Percentiles rank a stretch among this genome's conserved stretches.
Evolutionary conservation across 2,113 vertebrate species (phyloP).

Genomic region (Mola mola): DNA sequence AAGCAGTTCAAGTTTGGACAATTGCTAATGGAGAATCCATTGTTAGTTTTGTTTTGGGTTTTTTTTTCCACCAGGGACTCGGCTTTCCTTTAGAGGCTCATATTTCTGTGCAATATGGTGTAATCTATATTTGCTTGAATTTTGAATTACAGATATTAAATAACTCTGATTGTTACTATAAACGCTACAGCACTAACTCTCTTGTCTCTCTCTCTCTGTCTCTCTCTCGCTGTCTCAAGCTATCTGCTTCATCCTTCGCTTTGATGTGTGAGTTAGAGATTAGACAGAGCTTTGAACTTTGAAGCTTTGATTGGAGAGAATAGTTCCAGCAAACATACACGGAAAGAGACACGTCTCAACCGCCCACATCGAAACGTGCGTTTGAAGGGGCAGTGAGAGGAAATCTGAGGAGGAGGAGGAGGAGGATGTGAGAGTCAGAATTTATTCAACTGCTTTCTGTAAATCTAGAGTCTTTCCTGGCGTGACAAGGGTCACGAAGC

Average conservation of each 20-base stretch:
- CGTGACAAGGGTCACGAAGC: slow-evolving; percentile 14
- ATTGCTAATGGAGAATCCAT: too few species aligned
- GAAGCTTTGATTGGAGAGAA: slow-evolving; percentile 67
- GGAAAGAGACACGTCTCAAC: slow-evolving; percentile 33
- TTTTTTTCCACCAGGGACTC: too few species aligned
- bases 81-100: too few species aligned
- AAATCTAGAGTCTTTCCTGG: slow-evolving; percentile 55
- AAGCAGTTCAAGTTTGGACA: too few species aligned
- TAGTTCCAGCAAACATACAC: slow-evolving; percentile 57
- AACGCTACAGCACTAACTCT: too few species aligned
- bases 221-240: too few species aligned
- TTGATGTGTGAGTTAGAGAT: slow-evolving; percentile 61
- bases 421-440: slow-evolving; percentile 55
- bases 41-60: too few species aligned
- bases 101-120: too few species aligned
- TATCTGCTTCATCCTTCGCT: slow-evolving; percentile 58
- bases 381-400: slow-evolving; percentile 55
- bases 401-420: slow-evolving; percentile 53
- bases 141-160: too few species aligned
- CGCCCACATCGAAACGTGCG: slow-evolving; percentile 52
- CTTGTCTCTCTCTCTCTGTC: too few species aligned
- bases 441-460: slow-evolving; percentile 35
- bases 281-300: slow-evolving; percentile 55
- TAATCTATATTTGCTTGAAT: too few species aligned
- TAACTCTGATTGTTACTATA: too few species aligned